Evolutionary conservation across 2,888 invertebrate genomes (phyloP), one percentile per base, ranked within the genome.

Genomic region (Nezara viridula): DNA sequence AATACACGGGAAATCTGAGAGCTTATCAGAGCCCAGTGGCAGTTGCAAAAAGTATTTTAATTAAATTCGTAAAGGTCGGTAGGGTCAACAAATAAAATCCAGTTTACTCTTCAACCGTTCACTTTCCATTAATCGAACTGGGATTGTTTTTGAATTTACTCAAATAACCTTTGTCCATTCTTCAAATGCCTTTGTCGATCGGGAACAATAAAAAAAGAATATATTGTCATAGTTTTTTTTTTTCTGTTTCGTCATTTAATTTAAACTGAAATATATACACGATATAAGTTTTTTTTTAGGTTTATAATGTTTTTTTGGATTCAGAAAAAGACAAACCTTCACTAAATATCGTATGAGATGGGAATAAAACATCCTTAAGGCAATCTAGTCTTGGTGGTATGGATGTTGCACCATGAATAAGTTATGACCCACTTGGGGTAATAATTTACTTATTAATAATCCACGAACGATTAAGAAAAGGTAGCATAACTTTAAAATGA

Each of bases 91-190:
- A 81, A 81, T 81, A 81, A 81, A 81, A 44, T n/a, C 81, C 81
- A 44, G 44, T 47, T 81, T 81, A 81, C 81, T n/a, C 44, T 47
- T 47, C 44, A n/a, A 12, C 40, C 44, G 44, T n/a, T 81, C 44
- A 44, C 47, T 81, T 81, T 21, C 81, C 44, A 81, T 81, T 81
- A 81, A 81, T 81, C n/a, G 44, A 81, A 81, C 81, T 81, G 21
- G 24, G 44, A 81, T 81, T 81, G 81, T 81, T 81, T 81, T 81
- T 81, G n/a, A 44, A 81, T 81, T 81, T 81, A 47, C n/a, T n/a
- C 44, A 47, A 81, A 81, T 81, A 44, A 44, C 21, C 81, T 47
- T 47, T 77, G 37, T 21, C 77, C 44, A 12, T 47, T 12, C n/a
- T 44, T 81, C 44, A 12, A 24, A 81, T 81, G 21, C 81, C 77